Percentiles rank a stretch among this genome's conserved stretches.
Conservation (phyloP, 2,797 vertebrate species). For the Anisognathus igniventris region DNA sequence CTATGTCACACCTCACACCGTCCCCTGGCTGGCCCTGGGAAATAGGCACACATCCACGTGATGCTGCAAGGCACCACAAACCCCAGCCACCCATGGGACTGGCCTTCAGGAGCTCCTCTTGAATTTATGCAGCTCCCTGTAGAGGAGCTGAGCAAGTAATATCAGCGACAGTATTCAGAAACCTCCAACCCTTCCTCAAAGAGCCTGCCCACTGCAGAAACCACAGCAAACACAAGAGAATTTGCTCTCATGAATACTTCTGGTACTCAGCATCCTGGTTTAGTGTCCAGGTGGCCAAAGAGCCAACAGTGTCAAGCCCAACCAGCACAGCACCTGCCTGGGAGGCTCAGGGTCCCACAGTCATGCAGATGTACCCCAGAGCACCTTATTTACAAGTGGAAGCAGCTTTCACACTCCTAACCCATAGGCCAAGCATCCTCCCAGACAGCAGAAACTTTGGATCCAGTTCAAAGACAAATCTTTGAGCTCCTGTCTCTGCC, state of each 20-base stretch:
- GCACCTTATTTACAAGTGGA: not conserved
- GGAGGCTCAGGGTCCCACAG: not conserved
- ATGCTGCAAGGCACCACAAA: not conserved
- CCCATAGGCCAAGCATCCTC: not conserved
- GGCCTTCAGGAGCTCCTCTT: not conserved
- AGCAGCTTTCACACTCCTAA: not conserved
- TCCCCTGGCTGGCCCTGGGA: not conserved
- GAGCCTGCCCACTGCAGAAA: not conserved
- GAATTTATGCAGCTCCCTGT: not conserved
- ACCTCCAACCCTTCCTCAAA: not conserved
- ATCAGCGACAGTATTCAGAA: not conserved
- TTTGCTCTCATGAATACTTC: not conserved
- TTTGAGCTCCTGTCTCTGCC: not conserved
- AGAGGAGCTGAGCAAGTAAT: not conserved
- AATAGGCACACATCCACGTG: not conserved
- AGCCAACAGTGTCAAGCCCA: accelerated
- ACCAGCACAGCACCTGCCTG: not conserved
- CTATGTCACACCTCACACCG: accelerated
- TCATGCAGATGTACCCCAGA: not conserved
- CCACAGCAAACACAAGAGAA: not conserved
- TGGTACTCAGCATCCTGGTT: not conserved
- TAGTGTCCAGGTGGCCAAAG: not conserved
- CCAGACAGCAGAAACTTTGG: not conserved
- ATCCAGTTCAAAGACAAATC: not conserved
- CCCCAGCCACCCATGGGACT: not conserved